Conservation (phyloP, 2,113 vertebrate species). For the Boulengeromyrus knoepffleri region DNA sequence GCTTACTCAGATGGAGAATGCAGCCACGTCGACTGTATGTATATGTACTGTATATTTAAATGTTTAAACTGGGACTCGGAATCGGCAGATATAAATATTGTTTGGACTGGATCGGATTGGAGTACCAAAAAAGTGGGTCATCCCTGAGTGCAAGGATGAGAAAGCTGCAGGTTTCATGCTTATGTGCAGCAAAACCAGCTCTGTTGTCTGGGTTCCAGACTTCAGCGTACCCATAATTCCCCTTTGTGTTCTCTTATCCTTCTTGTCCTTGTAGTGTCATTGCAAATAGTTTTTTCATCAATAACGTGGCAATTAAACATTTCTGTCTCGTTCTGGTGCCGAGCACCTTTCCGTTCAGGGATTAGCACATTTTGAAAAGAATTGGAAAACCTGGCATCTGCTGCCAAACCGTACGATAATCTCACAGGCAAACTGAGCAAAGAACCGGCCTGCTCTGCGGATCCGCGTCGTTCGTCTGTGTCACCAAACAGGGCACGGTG, state of each 20-base stretch:
- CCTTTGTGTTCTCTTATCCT: not conserved
- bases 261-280: not conserved
- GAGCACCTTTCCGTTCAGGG: not conserved
- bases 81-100: not conserved
- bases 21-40: not conserved
- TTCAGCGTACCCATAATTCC: not conserved
- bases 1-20: not conserved
- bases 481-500: not conserved
- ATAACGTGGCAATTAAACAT: not conserved
- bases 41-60: not conserved
- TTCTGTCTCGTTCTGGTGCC: not conserved
- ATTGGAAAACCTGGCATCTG: not conserved
- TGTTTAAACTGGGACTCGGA: not conserved
- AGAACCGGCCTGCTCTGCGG: not conserved
- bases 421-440: not conserved
- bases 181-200: not conserved
- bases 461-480: not conserved
- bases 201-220: not conserved
- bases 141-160: not conserved
- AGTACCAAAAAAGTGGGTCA: not conserved
- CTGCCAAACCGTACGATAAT: not conserved
- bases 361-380: not conserved
- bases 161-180: not conserved
- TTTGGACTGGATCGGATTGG: not conserved
- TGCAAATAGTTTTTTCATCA: not conserved